These are phyloP conservation scores for Subacronicta megacephala DNA, from an alignment of 2,888 invertebrate species.

Conservation along the genomic window DNA sequence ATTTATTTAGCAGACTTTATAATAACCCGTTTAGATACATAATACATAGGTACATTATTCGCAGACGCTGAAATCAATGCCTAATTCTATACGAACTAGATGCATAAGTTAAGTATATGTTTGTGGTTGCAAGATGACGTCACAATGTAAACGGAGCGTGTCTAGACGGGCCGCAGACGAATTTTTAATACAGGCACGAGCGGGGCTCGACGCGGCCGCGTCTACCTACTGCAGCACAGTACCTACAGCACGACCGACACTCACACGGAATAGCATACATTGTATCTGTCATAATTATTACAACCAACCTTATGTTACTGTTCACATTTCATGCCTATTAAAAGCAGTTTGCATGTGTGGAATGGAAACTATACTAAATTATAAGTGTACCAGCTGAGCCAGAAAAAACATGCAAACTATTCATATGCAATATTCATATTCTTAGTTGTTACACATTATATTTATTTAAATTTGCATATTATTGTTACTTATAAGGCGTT, in stretches of 20 bases:
- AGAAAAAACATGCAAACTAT: conserved; percentile 1
- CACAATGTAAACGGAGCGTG: conserved; percentile 75
- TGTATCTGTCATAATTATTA: background rate
- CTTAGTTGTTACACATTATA: conserved; percentile 5
- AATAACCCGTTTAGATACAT: conserved; percentile 41
- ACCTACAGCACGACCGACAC: conserved; percentile 27
- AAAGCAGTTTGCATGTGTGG: conserved; percentile 4
- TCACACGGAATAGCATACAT: no score
- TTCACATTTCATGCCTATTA: background rate
- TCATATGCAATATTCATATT: conserved; percentile 4
- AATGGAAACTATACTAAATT: conserved; percentile 1
- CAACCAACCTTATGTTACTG: background rate
- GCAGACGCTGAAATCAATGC: conserved; percentile 46
- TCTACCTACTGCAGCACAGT: conserved; percentile 44
- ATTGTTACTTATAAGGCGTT: no score
- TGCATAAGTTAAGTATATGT: conserved; percentile 65
- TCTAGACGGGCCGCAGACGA: conserved; percentile 86
- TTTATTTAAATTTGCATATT: background rate
- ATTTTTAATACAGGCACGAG: conserved; percentile 74
- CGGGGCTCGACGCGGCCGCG: conserved; percentile 53
- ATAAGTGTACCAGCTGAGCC: background rate
- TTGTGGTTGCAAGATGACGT: conserved; percentile 67
- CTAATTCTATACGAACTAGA: conserved; percentile 46
- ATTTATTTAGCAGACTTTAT: conserved; percentile 45
- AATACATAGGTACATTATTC: conserved; percentile 35